Evolutionary conservation across 2,888 invertebrate genomes (phyloP), one percentile per base, ranked within the genome.

Genomic region (Drosophila nr. fundita): DNA sequence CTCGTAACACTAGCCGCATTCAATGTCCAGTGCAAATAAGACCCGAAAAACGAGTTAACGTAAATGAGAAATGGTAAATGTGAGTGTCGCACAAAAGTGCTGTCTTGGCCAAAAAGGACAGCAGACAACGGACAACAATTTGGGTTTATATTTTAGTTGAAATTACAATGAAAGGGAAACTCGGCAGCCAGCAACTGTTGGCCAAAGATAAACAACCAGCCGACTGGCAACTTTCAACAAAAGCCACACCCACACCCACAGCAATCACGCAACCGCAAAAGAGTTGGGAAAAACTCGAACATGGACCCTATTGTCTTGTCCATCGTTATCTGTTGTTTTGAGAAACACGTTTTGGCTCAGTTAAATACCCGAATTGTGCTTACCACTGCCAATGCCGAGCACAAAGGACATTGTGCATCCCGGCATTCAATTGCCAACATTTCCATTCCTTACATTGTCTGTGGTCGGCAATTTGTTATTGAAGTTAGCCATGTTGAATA

Each of bases 381-480:
- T 60, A 48, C 29, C 45, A 13, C 58, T 61, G 59, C 30, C 48
- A 49, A 64, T 67, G 60, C 24, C 32, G 8, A 32, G 15, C 48
- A 64, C 62, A 72, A 64, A 32, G 62, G 49, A 24, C 58, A 61
- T 49, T n/a, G 24, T 32, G 71, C 40, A 62, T 29, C 18, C 49
- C 32, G 45, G 38, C 63, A 69, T 53, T 62, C 68, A 68, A 80
- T 75, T 80, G 62, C 49, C 38, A 50, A 50, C 55, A 53, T 70
- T 72, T 66, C n/a, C 49, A 8, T 72, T 64, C n/a, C 49, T 6
- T 27, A 32, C 59, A 32, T 53, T 64, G 74, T 61, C 38, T 38
- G 72, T 66, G 85, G 84, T 82, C 85, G 78, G 83, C 83, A 82
- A 66, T 83, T 81, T 66, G 58, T 71, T 82, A 76, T 69, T 63